Conservation (phyloP, 2,888 invertebrate species). For the Plagodis pulveraria region DNA sequence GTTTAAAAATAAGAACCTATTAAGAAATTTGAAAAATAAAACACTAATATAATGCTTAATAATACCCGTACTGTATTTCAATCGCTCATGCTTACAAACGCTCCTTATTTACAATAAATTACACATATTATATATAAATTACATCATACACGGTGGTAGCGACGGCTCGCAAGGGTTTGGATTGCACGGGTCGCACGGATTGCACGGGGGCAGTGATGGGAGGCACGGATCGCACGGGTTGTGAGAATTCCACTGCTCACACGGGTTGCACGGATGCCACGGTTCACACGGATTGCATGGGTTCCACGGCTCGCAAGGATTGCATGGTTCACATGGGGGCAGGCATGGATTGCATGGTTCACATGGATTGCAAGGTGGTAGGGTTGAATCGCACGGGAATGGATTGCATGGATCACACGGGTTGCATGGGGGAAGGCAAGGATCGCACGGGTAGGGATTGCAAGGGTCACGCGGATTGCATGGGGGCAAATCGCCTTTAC, state of each 20-base stretch:
- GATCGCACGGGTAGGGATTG: not conserved
- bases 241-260: conserved; percentile 3
- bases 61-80: conserved; percentile 66
- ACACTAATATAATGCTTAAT: conserved; percentile 20
- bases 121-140: conserved; percentile 31
- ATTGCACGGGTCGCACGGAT: conserved; percentile 6
- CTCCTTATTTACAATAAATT: conserved; percentile 48
- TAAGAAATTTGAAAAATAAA: conserved; percentile 30
- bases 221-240: conserved; percentile 1
- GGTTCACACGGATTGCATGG: conserved; percentile 12
- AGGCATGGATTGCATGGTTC: conserved; percentile 4
- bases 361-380: conserved; percentile 7
- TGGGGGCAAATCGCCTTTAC: conserved; percentile 17
- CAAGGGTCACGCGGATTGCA: not conserved
- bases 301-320: not conserved
- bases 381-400: not conserved
- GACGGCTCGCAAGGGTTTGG: conserved; percentile 13
- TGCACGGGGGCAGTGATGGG: conserved; percentile 1
- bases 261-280: not conserved
- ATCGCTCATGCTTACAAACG: conserved; percentile 61
- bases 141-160: conserved; percentile 13
- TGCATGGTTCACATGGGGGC: conserved; percentile 11
- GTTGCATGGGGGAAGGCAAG: conserved; percentile 3
- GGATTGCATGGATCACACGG: conserved; percentile 13
- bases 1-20: no score